These are phyloP conservation scores for Tachyglossus aculeatus DNA, from an alignment of 2,797 vertebrate species.

Conservation along the genomic window DNA sequence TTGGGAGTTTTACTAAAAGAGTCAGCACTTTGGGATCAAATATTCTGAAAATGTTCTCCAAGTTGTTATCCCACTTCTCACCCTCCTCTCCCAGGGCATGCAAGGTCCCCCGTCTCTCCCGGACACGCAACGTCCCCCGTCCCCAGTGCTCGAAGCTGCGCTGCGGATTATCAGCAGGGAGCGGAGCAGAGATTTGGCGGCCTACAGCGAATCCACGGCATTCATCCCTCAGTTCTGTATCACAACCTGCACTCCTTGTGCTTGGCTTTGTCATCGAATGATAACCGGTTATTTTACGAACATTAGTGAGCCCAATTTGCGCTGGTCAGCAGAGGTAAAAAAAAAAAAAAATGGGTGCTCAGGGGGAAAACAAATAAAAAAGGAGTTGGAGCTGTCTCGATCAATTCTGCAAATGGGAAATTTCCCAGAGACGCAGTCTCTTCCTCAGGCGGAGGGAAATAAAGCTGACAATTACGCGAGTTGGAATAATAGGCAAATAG, in stretches of 20 bases:
- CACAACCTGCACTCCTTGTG: conserved; percentile 87
- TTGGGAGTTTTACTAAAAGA: no score
- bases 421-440: conserved; percentile 59
- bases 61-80: no score
- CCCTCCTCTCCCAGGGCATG: no score
- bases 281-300: conserved; percentile 93
- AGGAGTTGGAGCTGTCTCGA: conserved; percentile 75
- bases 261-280: conserved; percentile 84
- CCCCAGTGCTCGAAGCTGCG: no score
- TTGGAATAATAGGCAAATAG: not conserved
- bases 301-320: conserved; percentile 87
- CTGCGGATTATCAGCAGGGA: conserved; percentile 51
- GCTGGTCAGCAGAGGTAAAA: conserved; percentile 84
- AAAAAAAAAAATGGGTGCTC: conserved; percentile 65
- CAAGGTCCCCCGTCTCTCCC: no score
- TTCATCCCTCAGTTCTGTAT: conserved; percentile 87
- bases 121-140: no score
- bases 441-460: conserved; percentile 63
- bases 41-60: no score
- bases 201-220: conserved; percentile 83
- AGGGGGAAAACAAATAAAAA: conserved; percentile 77
- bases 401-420: conserved; percentile 78
- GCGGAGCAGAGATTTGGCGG: conserved; percentile 70
- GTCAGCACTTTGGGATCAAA: no score
- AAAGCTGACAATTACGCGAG: conserved; percentile 64